A percentile compares a stretch with the other conserved stretches of the same genome.
Conservation (phyloP, 1,140 invertebrate species). For the Heliothis subflexa region DNA sequence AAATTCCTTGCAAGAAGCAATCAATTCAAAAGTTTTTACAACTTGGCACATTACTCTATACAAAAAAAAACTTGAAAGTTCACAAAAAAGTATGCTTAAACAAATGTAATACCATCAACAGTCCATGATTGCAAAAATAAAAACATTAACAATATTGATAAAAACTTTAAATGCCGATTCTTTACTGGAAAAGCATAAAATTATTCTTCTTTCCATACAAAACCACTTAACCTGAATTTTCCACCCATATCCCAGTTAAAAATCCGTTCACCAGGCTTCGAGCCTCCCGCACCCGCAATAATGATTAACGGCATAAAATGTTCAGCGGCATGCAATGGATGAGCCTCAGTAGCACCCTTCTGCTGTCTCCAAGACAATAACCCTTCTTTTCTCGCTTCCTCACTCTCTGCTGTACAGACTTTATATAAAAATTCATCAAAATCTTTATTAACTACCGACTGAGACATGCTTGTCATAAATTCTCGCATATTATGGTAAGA, state of each 20-base stretch:
- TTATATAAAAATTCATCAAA: slow-evolving; percentile 76
- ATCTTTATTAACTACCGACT: slow-evolving; percentile 70
- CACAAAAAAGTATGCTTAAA: no score
- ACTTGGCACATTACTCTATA: no score
- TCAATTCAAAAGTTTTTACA: no score
- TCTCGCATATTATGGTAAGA: slow-evolving; percentile 83
- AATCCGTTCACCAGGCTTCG: slow-evolving; percentile 69
- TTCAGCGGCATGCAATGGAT: slow-evolving; percentile 74
- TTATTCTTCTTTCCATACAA: slow-evolving; percentile 76
- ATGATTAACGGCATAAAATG: slow-evolving; percentile 82
- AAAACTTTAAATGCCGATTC: background rate
- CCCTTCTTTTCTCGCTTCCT: slow-evolving; percentile 61
- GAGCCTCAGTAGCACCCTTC: slow-evolving; percentile 71
- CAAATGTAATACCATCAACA: no score
- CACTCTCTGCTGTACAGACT: slow-evolving; percentile 71
- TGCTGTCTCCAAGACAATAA: slow-evolving; percentile 70
- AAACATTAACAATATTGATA: background rate
- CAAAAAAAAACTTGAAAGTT: no score
- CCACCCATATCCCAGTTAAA: slow-evolving; percentile 79
- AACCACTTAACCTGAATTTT: slow-evolving; percentile 75
- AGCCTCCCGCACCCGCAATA: slow-evolving; percentile 76
- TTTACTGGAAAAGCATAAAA: background rate
- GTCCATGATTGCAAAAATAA: no score
- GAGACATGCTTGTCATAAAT: slow-evolving; percentile 64
- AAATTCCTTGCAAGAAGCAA: no score